Conservation (phyloP, 2,797 vertebrate species). For the Scleropages formosus region DNA sequence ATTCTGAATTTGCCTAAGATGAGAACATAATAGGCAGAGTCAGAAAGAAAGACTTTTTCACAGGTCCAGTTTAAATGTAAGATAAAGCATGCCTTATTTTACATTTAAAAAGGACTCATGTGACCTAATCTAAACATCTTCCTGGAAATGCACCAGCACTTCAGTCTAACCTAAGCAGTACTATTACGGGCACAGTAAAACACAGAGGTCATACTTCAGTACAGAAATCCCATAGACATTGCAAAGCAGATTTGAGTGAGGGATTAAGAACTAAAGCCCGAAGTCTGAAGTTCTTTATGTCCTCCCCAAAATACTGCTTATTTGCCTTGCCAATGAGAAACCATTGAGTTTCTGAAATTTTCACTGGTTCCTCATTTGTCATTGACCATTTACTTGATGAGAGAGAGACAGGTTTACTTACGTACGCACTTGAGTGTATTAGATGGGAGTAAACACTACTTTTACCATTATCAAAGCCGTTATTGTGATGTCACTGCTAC, state of each 20-base stretch:
- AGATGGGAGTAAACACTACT: constrained; percentile 71
- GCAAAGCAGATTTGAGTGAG: constrained; percentile 32
- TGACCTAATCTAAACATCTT: not conserved
- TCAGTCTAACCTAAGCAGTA: not conserved
- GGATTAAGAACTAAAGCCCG: constrained; percentile 51
- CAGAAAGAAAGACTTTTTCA: constrained; percentile 57
- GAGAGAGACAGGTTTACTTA: constrained; percentile 76
- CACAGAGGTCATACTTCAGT: constrained; percentile 35
- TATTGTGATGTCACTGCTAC: constrained; percentile 86
- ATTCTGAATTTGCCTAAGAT: constrained; percentile 77
- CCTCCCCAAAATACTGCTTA: constrained; percentile 40
- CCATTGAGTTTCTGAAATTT: constrained; percentile 1
- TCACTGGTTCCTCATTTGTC: constrained; percentile 33
- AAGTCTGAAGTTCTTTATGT: constrained; percentile 48
- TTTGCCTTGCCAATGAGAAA: constrained; percentile 46
- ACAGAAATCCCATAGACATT: constrained; percentile 27
- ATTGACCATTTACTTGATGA: constrained; percentile 65
- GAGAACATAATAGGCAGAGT: constrained; percentile 69
- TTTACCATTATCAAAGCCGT: constrained; percentile 71
- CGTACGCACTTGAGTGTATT: constrained; percentile 68
- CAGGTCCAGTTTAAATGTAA: constrained; percentile 70
- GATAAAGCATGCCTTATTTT: constrained; percentile 71
- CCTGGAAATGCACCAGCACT: too few relatives aligned
- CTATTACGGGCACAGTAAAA: not conserved
- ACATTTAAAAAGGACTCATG: constrained; percentile 71